Evolutionary conservation across 2,797 vertebrate genomes (phyloP).

Genomic region (Simalia tracyae): DNA sequence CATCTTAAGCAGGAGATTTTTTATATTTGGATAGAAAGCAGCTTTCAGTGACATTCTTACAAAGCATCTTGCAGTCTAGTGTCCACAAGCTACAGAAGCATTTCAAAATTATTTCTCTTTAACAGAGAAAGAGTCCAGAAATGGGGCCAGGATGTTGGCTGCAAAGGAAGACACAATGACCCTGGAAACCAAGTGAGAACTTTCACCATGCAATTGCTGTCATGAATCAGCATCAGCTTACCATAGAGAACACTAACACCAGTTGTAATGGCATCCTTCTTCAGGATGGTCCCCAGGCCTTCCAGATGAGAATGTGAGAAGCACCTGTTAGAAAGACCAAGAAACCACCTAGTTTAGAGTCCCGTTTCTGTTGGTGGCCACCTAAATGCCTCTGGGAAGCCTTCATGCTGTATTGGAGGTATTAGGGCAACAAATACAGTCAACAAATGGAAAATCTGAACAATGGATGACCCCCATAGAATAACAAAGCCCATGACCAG

Average conservation of each 20-base stretch:
- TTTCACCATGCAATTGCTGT: not conserved
- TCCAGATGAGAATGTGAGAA: not conserved
- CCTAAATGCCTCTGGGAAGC: not conserved
- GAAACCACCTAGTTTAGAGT: not conserved
- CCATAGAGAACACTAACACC: not conserved
- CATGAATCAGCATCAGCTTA: not conserved
- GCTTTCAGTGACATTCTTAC: not conserved
- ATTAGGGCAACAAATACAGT: not conserved
- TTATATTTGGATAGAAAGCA: not conserved
- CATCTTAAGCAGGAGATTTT: not conserved
- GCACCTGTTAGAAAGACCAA: not conserved
- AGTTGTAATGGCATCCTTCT: not conserved
- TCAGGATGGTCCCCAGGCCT: not conserved
- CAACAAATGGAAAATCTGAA: not conserved
- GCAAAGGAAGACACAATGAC: not conserved
- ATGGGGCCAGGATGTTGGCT: not conserved
- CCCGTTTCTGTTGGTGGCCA: not conserved
- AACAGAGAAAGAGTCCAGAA: not conserved
- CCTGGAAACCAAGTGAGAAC: not conserved
- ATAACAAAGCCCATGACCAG: not conserved
- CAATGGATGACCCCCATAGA: not conserved
- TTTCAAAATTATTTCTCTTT: not conserved
- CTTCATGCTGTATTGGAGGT: not conserved
- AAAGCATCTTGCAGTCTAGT: not conserved
- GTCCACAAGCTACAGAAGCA: not conserved